Evolutionary conservation across 2,113 vertebrate species (phyloP).

Genomic region (Nymphicus hollandicus): DNA sequence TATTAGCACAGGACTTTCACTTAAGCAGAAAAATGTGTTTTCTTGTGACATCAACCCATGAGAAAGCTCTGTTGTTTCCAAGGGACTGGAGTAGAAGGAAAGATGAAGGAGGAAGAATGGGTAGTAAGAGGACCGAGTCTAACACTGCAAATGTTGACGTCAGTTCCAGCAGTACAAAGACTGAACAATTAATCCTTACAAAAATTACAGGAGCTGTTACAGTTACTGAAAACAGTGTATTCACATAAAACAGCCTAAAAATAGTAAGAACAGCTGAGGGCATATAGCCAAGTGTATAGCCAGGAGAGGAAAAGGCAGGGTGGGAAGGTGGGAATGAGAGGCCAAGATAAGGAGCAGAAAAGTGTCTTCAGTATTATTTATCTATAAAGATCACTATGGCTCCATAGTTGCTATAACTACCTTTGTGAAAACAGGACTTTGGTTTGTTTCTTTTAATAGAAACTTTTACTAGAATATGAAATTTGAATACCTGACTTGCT

Average conservation of each 20-base stretch:
- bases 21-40: background rate
- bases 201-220: background rate
- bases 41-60: background rate
- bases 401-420: background rate
- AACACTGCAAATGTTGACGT: background rate
- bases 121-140: background rate
- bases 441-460: background rate
- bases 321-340: background rate
- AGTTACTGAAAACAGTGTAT: background rate
- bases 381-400: background rate
- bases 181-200: background rate
- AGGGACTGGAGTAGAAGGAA: background rate
- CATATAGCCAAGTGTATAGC: background rate
- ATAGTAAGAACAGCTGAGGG: background rate
- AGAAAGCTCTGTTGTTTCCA: background rate
- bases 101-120: background rate
- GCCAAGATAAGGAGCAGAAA: background rate
- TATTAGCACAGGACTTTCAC: background rate
- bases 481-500: conserved; percentile 81
- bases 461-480: background rate
- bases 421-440: background rate
- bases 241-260: background rate
- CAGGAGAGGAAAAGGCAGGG: background rate
- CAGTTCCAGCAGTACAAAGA: background rate
- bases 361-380: background rate